A percentile compares a stretch with the other conserved stretches of the same genome.
These are phyloP conservation scores for Enteromius argenteus DNA, from an alignment of 2,797 vertebrate genomes.

Conservation along the genomic window DNA sequence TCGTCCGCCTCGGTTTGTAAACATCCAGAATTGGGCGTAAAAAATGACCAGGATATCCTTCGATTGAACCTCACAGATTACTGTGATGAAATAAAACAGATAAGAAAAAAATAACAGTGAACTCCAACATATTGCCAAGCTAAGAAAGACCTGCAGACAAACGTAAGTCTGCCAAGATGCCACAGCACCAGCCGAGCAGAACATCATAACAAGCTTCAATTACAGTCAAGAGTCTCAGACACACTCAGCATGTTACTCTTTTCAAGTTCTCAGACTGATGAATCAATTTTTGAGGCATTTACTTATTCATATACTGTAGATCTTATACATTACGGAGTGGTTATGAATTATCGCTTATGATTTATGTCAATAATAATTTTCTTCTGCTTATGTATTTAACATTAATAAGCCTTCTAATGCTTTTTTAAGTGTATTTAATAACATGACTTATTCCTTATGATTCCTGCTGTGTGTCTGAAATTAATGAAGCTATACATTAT, in stretches of 20 bases:
- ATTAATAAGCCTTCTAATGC: too few relatives aligned
- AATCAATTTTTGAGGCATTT: too few relatives aligned
- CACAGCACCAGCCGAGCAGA: background rate
- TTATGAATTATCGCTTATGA: too few relatives aligned
- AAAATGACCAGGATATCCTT: background rate
- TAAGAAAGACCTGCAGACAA: conserved; percentile 3
- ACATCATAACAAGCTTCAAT: conserved; percentile 42
- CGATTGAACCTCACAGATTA: background rate
- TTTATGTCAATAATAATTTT: too few relatives aligned
- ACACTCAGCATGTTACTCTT: background rate
- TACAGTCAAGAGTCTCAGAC: background rate
- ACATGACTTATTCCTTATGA: too few relatives aligned
- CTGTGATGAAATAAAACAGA: background rate
- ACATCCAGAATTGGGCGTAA: background rate
- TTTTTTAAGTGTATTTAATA: too few relatives aligned
- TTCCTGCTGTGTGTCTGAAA: too few relatives aligned
- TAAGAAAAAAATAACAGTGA: background rate
- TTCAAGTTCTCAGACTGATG: background rate
- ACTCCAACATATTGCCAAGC: background rate
- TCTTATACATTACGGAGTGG: too few relatives aligned
- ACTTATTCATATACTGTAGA: too few relatives aligned
- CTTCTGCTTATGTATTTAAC: too few relatives aligned
- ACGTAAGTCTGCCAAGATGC: conserved; percentile 30
- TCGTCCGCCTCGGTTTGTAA: too few relatives aligned
- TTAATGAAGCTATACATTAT: too few relatives aligned